Evolutionary conservation across 2,113 vertebrate genomes (phyloP).

Genomic region (Chionomys nivalis): DNA sequence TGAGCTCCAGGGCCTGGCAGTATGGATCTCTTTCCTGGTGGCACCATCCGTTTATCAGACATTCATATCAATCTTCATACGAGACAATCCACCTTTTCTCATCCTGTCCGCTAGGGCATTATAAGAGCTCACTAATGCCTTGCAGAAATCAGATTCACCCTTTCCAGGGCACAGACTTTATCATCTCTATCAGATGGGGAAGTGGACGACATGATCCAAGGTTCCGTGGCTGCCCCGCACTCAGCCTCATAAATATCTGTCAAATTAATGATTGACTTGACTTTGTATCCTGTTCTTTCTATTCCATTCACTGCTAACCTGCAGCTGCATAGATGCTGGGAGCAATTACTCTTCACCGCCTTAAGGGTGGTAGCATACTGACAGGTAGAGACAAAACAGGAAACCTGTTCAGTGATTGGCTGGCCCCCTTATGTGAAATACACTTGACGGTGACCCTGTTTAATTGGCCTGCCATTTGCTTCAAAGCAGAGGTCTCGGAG

Average conservation of each 20-base stretch:
- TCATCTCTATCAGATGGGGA: neutral
- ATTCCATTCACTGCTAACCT: conserved; percentile 20
- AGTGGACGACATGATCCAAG: neutral
- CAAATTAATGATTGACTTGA: conserved; percentile 4
- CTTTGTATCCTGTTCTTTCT: conserved; percentile 20
- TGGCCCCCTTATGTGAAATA: neutral
- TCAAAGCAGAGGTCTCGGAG: neutral
- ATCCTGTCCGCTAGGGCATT: conserved; percentile 9
- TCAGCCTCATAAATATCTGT: conserved; percentile 41
- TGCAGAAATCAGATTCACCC: neutral
- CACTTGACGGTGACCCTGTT: neutral
- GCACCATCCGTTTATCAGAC: conserved; percentile 39
- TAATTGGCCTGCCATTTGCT: neutral
- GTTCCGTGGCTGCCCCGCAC: neutral
- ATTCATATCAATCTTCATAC: conserved; percentile 1
- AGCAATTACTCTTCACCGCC: neutral
- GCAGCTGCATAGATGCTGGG: neutral
- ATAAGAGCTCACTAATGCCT: conserved; percentile 9
- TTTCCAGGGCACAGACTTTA: neutral
- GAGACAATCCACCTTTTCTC: conserved; percentile 28
- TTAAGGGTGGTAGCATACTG: neutral
- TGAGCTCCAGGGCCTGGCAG: neutral
- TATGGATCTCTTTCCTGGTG: neutral
- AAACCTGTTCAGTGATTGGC: neutral
- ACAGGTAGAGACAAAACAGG: neutral